These are phyloP conservation scores for Orthonyx spaldingii DNA, from an alignment of 2,113 vertebrate genomes.

Conservation along the genomic window DNA sequence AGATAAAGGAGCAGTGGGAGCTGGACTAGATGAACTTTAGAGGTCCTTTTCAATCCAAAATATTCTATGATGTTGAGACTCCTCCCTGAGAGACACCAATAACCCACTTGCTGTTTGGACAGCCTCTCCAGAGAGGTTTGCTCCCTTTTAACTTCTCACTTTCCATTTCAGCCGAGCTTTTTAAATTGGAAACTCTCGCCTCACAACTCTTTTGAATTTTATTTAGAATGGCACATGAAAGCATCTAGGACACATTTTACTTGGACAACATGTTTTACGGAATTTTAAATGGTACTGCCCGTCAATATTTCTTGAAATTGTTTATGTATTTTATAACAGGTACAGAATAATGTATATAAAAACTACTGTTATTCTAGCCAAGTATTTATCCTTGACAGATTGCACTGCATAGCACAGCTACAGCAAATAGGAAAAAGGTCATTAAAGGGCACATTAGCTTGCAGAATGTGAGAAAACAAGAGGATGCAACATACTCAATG, in stretches of 20 bases:
- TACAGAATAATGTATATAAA: neutral
- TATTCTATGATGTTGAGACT: no score
- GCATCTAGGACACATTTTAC: neutral
- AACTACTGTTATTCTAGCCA: neutral
- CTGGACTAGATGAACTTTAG: neutral
- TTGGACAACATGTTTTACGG: neutral
- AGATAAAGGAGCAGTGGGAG: neutral
- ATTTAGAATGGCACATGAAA: neutral
- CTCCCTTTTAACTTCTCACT: neutral
- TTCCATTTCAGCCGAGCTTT: neutral
- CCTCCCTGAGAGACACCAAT: neutral
- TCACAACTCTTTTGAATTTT: neutral
- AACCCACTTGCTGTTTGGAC: neutral
- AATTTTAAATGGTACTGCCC: neutral
- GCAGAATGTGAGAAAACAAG: neutral
- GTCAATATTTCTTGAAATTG: neutral
- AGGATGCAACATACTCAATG: neutral
- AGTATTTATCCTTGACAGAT: neutral
- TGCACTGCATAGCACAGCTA: neutral
- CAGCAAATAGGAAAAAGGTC: neutral
- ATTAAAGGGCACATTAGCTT: neutral
- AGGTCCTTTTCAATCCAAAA: neutral
- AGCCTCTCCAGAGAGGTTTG: neutral
- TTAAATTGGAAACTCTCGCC: neutral
- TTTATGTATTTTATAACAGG: neutral